These are phyloP conservation scores for Cephalopholis sonnerati DNA, from an alignment of 2,113 vertebrate genomes.

Conservation along the genomic window DNA sequence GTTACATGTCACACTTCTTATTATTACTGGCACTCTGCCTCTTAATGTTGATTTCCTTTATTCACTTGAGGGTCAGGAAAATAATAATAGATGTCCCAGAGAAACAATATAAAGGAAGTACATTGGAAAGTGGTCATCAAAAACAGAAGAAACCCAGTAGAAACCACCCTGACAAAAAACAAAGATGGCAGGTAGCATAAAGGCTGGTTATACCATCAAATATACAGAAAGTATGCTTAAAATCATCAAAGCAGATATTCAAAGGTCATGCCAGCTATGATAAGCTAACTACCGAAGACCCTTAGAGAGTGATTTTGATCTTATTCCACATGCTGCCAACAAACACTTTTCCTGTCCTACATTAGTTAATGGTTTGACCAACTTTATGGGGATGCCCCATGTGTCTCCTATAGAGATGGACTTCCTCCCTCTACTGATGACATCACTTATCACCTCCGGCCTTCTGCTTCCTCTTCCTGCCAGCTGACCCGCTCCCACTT, in stretches of 20 bases:
- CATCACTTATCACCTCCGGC: constrained; percentile 77
- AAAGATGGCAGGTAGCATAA: background rate
- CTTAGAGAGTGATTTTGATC: constrained; percentile 17
- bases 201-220: background rate
- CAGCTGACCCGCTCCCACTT: constrained; percentile 55
- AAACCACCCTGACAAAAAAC: background rate
- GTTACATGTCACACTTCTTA: too few species aligned
- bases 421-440: constrained; percentile 75
- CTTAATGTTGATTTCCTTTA: background rate
- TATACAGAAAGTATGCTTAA: background rate
- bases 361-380: constrained; percentile 42
- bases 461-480: constrained; percentile 84
- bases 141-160: background rate
- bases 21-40: too few species aligned
- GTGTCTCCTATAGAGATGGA: constrained; percentile 64
- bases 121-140: background rate
- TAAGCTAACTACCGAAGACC: constrained; percentile 12
- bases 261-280: constrained; percentile 1
- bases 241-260: background rate
- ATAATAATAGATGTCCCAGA: background rate
- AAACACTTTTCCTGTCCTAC: constrained; percentile 50
- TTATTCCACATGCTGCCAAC: constrained; percentile 25
- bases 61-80: background rate
- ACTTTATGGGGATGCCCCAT: constrained; percentile 52
- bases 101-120: background rate